Base-by-base conservation (phyloP, 2,888 invertebrate species). In the Dermolepida albohirtum region DNA sequence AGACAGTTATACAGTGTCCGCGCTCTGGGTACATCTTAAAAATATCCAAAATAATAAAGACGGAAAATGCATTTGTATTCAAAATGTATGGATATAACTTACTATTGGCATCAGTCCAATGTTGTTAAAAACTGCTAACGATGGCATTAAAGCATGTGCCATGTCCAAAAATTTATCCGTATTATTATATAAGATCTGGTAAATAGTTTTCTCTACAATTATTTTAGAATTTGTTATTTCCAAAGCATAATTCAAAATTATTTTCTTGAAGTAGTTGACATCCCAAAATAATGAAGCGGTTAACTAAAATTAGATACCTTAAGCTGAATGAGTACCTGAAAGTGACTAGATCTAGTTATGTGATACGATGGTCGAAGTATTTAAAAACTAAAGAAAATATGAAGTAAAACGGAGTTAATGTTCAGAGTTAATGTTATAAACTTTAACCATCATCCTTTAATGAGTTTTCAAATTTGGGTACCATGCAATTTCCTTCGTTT, bases 181-280 rank as follows among this genome's bases (percentile, higher is more conserved):
- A 73, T 87, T 88, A 69, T 92, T 90, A 91, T 92, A 92, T 10
- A 93, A 79, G 73, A 88, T 89, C 59, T 92, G 86, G 70, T 90
- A 83, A 0, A 92, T 82, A 0, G 89, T 88, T 27, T 83, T 84
- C 52, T 85, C 81, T 0, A 88, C 74, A 70, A 91, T 87, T 0
- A 88, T 78, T 52, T 85, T 72, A 5, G 88, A 86, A 1, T 83
- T 79, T 40, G 86, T 80, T 0, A 85, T 78, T 51, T 82, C 82
- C 0, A 87, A 83, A 40, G 90, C 75, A 4, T 88, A 64, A 14
- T 86, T 86, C 71, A 89, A 85, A 0, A 84, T 86, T 0, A 86
- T 74, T 67, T 87, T 86, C 0, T 87, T 80, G 62, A 88, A 80
- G 73, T 85, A 87, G 8, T 86, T 83, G 0, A 87, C 82, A 66